Evolutionary conservation across 2,797 vertebrate species (phyloP).

Genomic region (Melanotaenia pygmaea): DNA sequence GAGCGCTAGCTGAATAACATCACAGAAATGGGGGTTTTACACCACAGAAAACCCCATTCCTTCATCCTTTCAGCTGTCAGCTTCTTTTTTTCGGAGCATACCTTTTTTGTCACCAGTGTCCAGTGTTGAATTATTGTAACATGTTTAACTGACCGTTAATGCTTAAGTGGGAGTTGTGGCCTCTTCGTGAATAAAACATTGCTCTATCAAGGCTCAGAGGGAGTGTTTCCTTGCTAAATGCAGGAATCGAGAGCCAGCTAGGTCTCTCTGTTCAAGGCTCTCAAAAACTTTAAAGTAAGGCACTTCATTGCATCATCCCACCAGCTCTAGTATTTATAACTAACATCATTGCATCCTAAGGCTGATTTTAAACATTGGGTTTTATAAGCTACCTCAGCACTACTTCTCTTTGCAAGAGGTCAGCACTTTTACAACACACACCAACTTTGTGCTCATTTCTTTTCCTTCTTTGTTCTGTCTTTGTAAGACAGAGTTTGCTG

Average conservation of each 20-base stretch:
- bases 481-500: conserved; percentile 11
- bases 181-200: conserved; percentile 70
- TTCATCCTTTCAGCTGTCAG: neutral
- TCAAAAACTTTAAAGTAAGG: conserved; percentile 42
- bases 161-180: conserved; percentile 23
- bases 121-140: conserved; percentile 53
- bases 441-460: conserved; percentile 48
- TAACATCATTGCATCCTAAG: conserved; percentile 49
- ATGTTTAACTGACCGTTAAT: conserved; percentile 45
- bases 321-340: conserved; percentile 62
- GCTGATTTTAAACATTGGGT: conserved; percentile 63
- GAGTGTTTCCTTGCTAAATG: conserved; percentile 43
- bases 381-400: conserved; percentile 72
- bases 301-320: conserved; percentile 59
- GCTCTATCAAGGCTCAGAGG: conserved; percentile 52
- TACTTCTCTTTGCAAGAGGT: conserved; percentile 47
- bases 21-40: neutral
- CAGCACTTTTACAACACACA: conserved; percentile 66
- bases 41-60: neutral
- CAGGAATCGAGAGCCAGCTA: conserved; percentile 27
- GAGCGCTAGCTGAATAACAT: conserved; percentile 29
- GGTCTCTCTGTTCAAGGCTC: conserved; percentile 22
- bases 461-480: conserved; percentile 30
- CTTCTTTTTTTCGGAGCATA: neutral
- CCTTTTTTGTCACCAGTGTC: conserved; percentile 32